Evolutionary conservation across 2,797 vertebrate genomes (phyloP).

Genomic region (Varecia variegata): DNA sequence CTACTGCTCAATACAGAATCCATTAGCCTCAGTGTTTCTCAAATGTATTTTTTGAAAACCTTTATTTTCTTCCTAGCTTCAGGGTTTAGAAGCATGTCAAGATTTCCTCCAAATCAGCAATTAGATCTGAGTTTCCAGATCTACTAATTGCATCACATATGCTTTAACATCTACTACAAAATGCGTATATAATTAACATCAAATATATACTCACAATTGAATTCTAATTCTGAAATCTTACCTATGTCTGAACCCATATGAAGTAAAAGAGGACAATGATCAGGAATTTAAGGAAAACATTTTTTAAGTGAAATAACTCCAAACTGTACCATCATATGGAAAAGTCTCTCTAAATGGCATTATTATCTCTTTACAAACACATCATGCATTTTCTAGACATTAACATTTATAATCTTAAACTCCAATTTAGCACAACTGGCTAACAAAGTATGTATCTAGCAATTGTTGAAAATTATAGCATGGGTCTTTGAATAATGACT

Average conservation of each 20-base stretch:
- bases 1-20: not conserved
- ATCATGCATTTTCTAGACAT: not conserved
- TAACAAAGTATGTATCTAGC: not conserved
- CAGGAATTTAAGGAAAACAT: not conserved
- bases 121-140: constrained; percentile 18
- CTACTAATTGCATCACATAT: not conserved
- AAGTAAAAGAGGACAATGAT: not conserved
- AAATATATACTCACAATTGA: not conserved
- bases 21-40: constrained; percentile 29
- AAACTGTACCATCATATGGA: not conserved
- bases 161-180: constrained; percentile 2
- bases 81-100: not conserved
- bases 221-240: constrained; percentile 18
- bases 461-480: not conserved
- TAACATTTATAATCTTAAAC: not conserved
- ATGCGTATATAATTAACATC: constrained; percentile 12
- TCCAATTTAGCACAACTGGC: not conserved
- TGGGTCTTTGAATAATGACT: not conserved
- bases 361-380: not conserved
- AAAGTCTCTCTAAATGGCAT: not conserved
- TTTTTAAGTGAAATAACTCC: not conserved
- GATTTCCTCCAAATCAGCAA: not conserved
- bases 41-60: not conserved
- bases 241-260: not conserved
- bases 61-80: not conserved